Evolutionary conservation across 37 sponge, comb jelly and placozoan species (phyloP), one percentile per base, ranked within the genome.

Genomic region (Theonella swinhoei): DNA sequence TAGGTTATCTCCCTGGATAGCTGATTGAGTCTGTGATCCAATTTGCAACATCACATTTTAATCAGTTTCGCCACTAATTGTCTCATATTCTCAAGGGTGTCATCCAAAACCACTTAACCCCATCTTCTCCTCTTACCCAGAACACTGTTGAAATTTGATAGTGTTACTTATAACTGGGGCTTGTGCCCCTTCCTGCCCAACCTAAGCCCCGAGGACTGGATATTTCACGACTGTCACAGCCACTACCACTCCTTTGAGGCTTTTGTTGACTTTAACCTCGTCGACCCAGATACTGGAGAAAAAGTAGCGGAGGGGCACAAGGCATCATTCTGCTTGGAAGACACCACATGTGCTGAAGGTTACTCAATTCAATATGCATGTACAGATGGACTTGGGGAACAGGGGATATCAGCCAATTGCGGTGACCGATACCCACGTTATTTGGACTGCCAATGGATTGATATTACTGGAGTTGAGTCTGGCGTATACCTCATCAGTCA

Each of bases 401-500:
- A 96, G 67, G 97, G 97, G 1, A 94, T 96, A 8, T 74, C 92
- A 3, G 70, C 61, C 0, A 88, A 88, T 66, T 96, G 97, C 77
- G 97, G 91, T 25, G 97, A 96, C 54, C 62, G 80, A 8, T 96
- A 96, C 41, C 83, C 74, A 2, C 32, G 80, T 0, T 54, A 84
- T 34, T 32, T 96, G 32, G 97, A 96, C 85, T 96, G 97, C 38
- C 97, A 96, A 84, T 96, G 97, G 97, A 91, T 96, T 31, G 97
- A 96, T 43, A 69, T 96, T 64, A 96, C 94, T 4, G 79, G 70
- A 25, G 84, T 94, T 26, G 66, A 83, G 1, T 42, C 77, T 4
- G 92, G 92, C 0, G 75, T 43, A 26, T 96, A 96, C 77, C 28
- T 80, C 9, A 80, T 96, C 33, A 65, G 75, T 8, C 64, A 83